phyloP scores from a whole-genome alignment of 2,113 vertebrate species.

The Elephantulus edwardii region DNA sequence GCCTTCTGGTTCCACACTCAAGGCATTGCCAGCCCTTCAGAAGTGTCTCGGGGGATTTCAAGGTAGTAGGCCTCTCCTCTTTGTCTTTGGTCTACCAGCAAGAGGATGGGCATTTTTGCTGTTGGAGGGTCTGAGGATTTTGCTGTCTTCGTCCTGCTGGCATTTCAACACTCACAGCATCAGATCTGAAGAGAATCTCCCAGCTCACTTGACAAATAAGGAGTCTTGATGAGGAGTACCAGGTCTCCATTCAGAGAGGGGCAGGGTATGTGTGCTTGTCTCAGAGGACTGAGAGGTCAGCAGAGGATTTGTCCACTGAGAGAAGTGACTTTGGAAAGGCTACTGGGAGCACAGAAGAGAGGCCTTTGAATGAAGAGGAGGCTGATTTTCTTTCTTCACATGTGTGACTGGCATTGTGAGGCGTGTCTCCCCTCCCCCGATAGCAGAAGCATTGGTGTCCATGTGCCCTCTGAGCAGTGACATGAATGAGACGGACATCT shows the following conservation, averaged over 20 bases:
- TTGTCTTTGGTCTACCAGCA: background rate
- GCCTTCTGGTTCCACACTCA: rapidly evolving
- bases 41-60: background rate
- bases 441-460: background rate
- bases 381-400: background rate
- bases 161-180: background rate
- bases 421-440: rapidly evolving
- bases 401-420: background rate
- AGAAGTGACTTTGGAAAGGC: rapidly evolving
- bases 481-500: rapidly evolving
- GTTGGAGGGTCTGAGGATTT: background rate
- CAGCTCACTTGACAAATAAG: rapidly evolving
- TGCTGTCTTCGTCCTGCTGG: background rate
- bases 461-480: background rate
- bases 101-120: background rate
- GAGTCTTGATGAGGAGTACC: background rate
- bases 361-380: background rate
- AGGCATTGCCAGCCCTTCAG: background rate
- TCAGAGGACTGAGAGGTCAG: background rate
- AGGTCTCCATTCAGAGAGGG: background rate
- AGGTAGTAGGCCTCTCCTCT: background rate
- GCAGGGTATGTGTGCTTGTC: background rate
- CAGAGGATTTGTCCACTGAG: background rate
- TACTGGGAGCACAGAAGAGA: background rate
- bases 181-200: background rate